A percentile compares a stretch with the other conserved stretches of the same genome.
These are phyloP conservation scores for Sinohyriopsis cumingii DNA, from an alignment of 2,888 invertebrate genomes.

Conservation along the genomic window DNA sequence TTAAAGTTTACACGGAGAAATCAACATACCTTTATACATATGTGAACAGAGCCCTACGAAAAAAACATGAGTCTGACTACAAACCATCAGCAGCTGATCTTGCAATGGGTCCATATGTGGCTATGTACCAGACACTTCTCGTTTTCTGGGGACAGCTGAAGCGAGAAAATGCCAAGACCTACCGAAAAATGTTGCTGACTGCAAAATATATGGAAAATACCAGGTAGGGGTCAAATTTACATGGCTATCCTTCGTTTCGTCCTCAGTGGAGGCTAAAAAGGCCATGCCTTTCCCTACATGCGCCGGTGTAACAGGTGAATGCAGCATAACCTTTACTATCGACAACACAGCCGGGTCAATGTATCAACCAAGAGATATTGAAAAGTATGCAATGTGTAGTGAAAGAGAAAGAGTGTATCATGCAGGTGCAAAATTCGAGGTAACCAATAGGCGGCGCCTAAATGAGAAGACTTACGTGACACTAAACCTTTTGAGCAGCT, in stretches of 20 bases:
- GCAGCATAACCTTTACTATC: neutral
- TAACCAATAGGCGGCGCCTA: too few species aligned
- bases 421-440: too few species aligned
- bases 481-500: too few species aligned
- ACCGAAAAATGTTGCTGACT: constrained; percentile 13
- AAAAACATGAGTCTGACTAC: constrained; percentile 10
- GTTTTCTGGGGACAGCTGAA: constrained; percentile 8
- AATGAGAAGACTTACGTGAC: too few species aligned
- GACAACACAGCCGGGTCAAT: neutral
- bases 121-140: constrained; percentile 17
- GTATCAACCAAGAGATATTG: too few species aligned
- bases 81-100: constrained; percentile 19
- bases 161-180: constrained; percentile 9
- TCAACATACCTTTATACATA: constrained; percentile 13
- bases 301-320: constrained; percentile 6
- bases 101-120: constrained; percentile 19
- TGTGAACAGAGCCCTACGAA: constrained; percentile 16
- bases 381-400: too few species aligned
- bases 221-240: constrained; percentile 11
- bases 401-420: too few species aligned
- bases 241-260: constrained; percentile 21
- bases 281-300: constrained; percentile 20
- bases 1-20: constrained; percentile 16
- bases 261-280: constrained; percentile 9
- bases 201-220: constrained; percentile 8